A percentile compares a stretch with the other conserved stretches of the same genome.
phyloP scores from a whole-genome alignment of 1,140 invertebrate genomes.

The Colletes gigas region DNA sequence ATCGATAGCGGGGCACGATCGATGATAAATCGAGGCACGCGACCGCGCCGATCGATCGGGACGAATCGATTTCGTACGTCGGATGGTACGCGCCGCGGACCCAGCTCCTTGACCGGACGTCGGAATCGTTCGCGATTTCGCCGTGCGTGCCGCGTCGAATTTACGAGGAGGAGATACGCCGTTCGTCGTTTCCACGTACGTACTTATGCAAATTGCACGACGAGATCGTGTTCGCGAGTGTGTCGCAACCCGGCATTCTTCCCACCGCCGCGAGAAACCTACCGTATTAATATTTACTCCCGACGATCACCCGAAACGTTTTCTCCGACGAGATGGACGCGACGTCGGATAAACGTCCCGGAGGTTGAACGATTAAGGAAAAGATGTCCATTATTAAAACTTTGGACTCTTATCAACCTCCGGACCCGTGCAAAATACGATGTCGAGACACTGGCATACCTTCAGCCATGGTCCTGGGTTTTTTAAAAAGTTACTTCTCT shows the following conservation, averaged over 20 bases:
- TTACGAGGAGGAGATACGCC: constrained; percentile 21
- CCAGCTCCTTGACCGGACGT: neutral
- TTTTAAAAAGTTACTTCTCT: too few relatives aligned
- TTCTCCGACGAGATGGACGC: neutral
- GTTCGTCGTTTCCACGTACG: constrained; percentile 40
- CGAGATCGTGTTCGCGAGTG: constrained; percentile 47
- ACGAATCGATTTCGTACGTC: constrained; percentile 30
- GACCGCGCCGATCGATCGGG: constrained; percentile 41
- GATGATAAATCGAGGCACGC: constrained; percentile 57
- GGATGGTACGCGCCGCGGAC: too few relatives aligned
- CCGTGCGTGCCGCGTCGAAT: constrained; percentile 14
- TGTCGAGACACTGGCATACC: too few relatives aligned
- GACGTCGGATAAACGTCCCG: neutral
- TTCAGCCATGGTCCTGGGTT: too few relatives aligned
- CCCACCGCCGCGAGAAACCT: constrained; percentile 28
- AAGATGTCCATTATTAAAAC: too few relatives aligned
- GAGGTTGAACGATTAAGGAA: too few relatives aligned
- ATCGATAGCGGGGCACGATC: constrained; percentile 55
- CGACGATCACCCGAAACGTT: constrained; percentile 4
- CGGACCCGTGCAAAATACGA: too few relatives aligned
- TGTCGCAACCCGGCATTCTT: constrained; percentile 53
- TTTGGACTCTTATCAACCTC: too few relatives aligned
- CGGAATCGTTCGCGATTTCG: constrained; percentile 24
- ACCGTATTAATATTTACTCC: constrained; percentile 33
- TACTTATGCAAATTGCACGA: constrained; percentile 45